Base-by-base conservation (phyloP, 2,113 vertebrate species). In the Hucho hucho region DNA sequence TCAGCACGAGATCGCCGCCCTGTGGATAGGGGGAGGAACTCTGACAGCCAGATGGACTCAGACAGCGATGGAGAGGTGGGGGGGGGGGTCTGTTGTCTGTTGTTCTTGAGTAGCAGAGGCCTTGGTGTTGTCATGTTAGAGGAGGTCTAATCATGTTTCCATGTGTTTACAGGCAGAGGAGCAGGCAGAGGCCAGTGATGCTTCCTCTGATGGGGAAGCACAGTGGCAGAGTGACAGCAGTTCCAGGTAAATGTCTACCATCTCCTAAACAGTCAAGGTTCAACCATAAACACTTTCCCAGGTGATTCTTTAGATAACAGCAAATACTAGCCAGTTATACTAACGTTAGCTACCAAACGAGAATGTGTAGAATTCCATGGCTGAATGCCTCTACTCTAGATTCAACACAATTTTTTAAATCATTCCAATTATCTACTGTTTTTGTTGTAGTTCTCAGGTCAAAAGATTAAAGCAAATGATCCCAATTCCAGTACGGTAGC, bases 201-300 rank as follows among this genome's bases (percentile, higher is more conserved):
- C 87, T 1, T 98, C 97, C 9, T 84, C 95, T 80, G 96, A 98
- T 56, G 94, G 89, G 18, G 95, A 96, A 78, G 78, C 94, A 77
- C 93, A 89, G 6, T 99, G 98, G 97, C 95, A 97, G 81, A 97
- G 95, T 63, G 97, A 97, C 90, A 98, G 95, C 90, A 97, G 95
- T 76, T 97, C 97, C 85, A 97, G 97, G 98, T 99, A 89, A 46
- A 74, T 22, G 58, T n/a, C 58, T n/a, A 53, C 14, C 49, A 53
- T 53, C 49, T 11, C 37, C 37, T 43, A 43, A 43, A 43, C 37
- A 43, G 1, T 53, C 4, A 4, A 43, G 11, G 37, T 43, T 43
- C 11, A 43, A 43, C 9, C 37, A 43, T 3, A 12, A 43, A 43
- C 37, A 43, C 37, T 43, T 43, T 43, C 37, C 37, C 37, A 43